Evolutionary conservation across 2,797 vertebrate species (phyloP).

Genomic region (Mormyrops boulengeri): DNA sequence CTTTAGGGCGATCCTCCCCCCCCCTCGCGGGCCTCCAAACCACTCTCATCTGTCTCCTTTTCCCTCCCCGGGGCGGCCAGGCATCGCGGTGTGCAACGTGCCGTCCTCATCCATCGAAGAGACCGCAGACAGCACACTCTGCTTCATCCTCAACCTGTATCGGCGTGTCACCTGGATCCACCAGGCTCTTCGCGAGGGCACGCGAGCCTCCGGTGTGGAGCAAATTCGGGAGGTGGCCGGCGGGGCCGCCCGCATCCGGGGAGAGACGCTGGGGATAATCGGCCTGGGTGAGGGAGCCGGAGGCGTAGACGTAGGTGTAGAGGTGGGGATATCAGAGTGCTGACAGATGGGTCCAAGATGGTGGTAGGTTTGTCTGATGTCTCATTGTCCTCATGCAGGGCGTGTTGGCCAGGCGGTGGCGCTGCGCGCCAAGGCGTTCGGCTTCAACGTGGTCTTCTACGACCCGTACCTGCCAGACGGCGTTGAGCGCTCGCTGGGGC

Average conservation of each 20-base stretch:
- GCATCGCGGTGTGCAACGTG: conserved; percentile 74
- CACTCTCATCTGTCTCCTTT: background rate
- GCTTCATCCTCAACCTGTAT: conserved; percentile 72
- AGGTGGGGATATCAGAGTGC: background rate
- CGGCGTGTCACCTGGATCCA: conserved; percentile 73
- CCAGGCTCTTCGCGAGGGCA: conserved; percentile 71
- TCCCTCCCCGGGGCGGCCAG: conserved; percentile 36
- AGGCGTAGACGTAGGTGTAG: background rate
- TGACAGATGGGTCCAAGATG: background rate
- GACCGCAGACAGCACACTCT: conserved; percentile 71
- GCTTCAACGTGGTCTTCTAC: conserved; percentile 72
- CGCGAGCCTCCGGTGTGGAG: conserved; percentile 66
- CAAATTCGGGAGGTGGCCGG: conserved; percentile 73
- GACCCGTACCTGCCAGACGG: conserved; percentile 72
- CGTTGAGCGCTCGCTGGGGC: conserved; percentile 70
- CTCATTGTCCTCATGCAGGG: conserved; percentile 43
- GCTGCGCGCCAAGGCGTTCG: conserved; percentile 70
- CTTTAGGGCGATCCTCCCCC: background rate
- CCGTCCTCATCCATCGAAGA: conserved; percentile 73
- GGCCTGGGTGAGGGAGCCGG: conserved; percentile 60
- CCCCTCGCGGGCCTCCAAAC: background rate
- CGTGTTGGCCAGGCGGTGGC: conserved; percentile 74
- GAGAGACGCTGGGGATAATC: conserved; percentile 74
- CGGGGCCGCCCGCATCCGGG: conserved; percentile 70
- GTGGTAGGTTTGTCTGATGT: background rate